These are phyloP conservation scores for Lycophotia porphyrea DNA, from an alignment of 2,888 invertebrate genomes.

Conservation along the genomic window DNA sequence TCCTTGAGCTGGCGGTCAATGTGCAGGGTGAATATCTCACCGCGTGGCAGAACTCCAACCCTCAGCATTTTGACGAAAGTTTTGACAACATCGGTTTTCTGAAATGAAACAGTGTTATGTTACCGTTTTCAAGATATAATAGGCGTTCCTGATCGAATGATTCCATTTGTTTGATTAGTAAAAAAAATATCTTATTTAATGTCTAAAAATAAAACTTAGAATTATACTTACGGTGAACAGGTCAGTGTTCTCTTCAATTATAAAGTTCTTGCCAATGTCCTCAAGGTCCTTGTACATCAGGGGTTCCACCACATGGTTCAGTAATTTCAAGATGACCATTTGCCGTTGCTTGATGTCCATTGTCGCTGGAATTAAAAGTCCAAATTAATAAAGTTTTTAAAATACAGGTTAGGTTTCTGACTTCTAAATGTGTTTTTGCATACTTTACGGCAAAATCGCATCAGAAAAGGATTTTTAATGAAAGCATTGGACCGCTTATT, in stretches of 20 bases:
- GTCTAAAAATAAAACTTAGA: not conserved
- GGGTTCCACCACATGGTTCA: constrained; percentile 88
- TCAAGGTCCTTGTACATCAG: constrained; percentile 86
- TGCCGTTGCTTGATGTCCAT: constrained; percentile 85
- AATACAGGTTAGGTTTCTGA: not conserved
- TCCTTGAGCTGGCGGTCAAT: constrained; percentile 88
- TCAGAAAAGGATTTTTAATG: not conserved
- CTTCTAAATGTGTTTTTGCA: not conserved
- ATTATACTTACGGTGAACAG: constrained; percentile 44
- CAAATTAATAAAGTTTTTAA: not conserved
- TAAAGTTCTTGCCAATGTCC: constrained; percentile 83
- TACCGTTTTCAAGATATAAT: not conserved
- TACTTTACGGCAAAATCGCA: not conserved
- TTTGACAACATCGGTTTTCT: constrained; percentile 91
- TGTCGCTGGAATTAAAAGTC: constrained; percentile 76
- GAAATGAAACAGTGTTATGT: constrained; percentile 62
- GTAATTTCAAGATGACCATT: constrained; percentile 85
- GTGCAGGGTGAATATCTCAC: constrained; percentile 88
- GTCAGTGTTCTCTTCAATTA: constrained; percentile 83
- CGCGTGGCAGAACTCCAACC: constrained; percentile 90
- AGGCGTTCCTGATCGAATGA: not conserved
- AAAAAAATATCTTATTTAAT: not conserved
- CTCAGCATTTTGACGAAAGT: constrained; percentile 89
- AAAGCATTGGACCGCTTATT: not conserved
- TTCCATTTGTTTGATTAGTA: not conserved